A percentile compares a stretch with the other conserved stretches of the same genome.
Conservation (phyloP, 2,113 vertebrate genomes). For the Pandion haliaetus region DNA sequence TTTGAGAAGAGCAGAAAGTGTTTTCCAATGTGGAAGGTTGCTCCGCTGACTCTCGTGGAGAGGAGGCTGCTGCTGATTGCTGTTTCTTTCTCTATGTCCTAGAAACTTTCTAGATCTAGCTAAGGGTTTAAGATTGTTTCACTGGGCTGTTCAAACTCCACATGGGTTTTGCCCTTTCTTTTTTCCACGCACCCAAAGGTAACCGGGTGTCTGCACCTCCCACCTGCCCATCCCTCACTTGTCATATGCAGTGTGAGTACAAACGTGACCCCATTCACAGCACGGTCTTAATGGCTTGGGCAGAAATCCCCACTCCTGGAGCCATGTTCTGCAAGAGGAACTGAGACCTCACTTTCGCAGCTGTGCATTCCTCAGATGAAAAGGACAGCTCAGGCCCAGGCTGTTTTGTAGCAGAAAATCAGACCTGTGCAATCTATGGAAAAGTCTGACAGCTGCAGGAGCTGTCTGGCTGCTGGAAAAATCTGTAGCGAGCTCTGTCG, state of each 20-base stretch:
- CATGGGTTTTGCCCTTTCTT: not conserved
- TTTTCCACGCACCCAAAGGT: not conserved
- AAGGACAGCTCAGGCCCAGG: not conserved
- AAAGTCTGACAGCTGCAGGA: not conserved
- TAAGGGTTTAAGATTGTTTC: not conserved
- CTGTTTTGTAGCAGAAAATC: not conserved
- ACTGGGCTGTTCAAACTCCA: not conserved
- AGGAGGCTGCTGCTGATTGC: not conserved
- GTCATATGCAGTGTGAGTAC: fast-evolving
- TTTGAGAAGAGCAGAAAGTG: not conserved
- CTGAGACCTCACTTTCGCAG: not conserved
- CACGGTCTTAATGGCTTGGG: fast-evolving
- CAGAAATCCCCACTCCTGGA: not conserved
- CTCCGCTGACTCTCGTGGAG: not conserved
- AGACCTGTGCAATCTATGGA: not conserved
- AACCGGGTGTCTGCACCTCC: not conserved
- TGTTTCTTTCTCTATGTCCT: not conserved
- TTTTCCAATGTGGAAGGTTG: not conserved
- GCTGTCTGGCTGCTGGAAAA: not conserved
- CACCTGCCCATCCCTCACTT: not conserved
- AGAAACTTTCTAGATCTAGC: not conserved
- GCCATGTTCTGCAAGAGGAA: not conserved
- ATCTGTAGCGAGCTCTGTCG: not conserved
- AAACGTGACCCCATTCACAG: not conserved
- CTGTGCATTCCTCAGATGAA: conserved; percentile 40